phyloP scores from a whole-genome alignment of 2,113 vertebrate species.

The Neodon shergylaensis region DNA sequence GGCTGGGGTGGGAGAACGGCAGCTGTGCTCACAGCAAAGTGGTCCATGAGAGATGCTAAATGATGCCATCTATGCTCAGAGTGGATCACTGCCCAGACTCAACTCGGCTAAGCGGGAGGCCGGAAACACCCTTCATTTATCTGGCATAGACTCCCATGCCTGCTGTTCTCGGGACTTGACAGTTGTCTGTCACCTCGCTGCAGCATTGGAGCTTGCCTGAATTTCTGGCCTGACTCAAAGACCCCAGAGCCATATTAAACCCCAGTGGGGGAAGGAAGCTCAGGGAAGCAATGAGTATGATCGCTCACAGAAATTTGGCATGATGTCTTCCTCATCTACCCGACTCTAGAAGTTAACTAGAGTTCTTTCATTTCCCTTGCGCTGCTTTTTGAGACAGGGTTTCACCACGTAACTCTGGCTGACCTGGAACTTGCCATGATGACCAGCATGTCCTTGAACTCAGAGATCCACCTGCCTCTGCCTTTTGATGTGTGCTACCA shows the following conservation, averaged over 20 bases:
- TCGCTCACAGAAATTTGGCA: background rate
- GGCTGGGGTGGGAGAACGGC: background rate
- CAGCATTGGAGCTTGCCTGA: background rate
- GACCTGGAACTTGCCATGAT: background rate
- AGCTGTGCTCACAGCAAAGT: background rate
- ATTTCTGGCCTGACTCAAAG: background rate
- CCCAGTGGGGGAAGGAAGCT: background rate
- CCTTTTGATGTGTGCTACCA: background rate
- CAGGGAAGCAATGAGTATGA: background rate
- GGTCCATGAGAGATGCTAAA: background rate
- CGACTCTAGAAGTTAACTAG: background rate
- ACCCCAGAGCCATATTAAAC: background rate
- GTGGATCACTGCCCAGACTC: background rate
- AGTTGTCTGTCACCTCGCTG: background rate
- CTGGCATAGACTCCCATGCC: background rate
- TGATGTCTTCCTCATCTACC: background rate
- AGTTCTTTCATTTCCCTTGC: background rate
- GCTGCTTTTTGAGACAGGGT: background rate
- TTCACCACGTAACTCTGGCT: background rate
- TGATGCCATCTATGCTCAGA: background rate
- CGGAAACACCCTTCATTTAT: background rate
- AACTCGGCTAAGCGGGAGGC: background rate
- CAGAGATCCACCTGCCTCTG: background rate
- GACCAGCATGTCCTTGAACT: background rate
- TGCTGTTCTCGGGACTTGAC: background rate